Base-by-base conservation (phyloP, 2,113 vertebrate species). In the Ptyas mucosa region DNA sequence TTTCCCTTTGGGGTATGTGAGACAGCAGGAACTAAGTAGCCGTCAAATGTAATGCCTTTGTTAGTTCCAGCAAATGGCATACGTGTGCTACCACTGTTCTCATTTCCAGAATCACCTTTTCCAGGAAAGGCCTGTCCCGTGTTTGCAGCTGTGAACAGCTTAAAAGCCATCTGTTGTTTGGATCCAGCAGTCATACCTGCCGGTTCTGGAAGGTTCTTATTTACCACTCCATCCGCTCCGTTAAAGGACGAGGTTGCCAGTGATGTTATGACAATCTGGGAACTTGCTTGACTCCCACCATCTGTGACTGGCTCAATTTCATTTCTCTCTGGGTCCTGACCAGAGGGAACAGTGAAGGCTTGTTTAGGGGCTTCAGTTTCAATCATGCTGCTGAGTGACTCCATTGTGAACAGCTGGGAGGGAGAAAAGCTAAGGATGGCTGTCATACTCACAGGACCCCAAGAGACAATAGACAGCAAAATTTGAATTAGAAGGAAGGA, bases 1-100 rank as follows among this genome's bases (percentile, higher is more conserved):
- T 94, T 96, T 94, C 94, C 95, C 95, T 95, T 55, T 95, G 93
- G 90, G 91, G 94, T 54, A 90, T 93, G 96, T 93, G 96, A 95
- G 95, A 97, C 94, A 87, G 94, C 91, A 94, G 94, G 95, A 95
- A 95, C 91, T 92, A 94, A 95, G 93, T 61, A 89, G 34, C 86
- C 93, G 29, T 92, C 93, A 69, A 92, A 87, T 90, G 93, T 94
- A 23, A 0, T 2, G 89, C n/a, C 39, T 93, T 95, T 91, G 58
- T 91, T 93, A 86, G 86, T 1, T 54, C 89, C 91, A 20, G 92
- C 69, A 0, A 61, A 90, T 87, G 93, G 92, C 39, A 87, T 91
- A 18, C 91, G 81, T 34, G 8, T 20, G 14, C 75, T 92, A 53
- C 34, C 58, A 90, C 93, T 91, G 4, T 88, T 95, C 53, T 49